Percentiles rank a stretch among this genome's conserved stretches.
These are phyloP conservation scores for Cryptocephalus primarius DNA, from an alignment of 2,888 invertebrate species.

Conservation along the genomic window DNA sequence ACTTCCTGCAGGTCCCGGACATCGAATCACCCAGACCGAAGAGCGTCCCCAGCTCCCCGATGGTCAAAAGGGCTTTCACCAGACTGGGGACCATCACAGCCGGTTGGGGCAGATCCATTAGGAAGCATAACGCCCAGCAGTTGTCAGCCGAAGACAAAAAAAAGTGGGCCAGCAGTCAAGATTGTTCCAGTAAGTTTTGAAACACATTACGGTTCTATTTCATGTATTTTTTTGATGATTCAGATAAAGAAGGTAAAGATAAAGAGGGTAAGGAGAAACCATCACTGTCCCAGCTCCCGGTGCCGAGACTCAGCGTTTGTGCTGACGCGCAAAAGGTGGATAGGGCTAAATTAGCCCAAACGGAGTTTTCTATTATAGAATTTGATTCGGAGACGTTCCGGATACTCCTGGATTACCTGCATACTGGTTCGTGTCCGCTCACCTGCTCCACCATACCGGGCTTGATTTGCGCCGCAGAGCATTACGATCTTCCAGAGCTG, in stretches of 20 bases:
- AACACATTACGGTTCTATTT: no score
- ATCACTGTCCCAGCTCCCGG: constrained; percentile 61
- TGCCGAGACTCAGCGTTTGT: constrained; percentile 82
- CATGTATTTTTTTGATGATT: constrained; percentile 10
- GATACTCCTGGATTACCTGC: constrained; percentile 80
- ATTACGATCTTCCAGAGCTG: constrained; percentile 85
- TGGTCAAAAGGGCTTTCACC: constrained; percentile 89
- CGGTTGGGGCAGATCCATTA: constrained; percentile 80
- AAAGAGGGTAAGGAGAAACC: constrained; percentile 69
- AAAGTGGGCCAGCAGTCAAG: constrained; percentile 78
- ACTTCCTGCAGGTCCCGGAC: constrained; percentile 78
- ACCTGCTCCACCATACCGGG: constrained; percentile 90
- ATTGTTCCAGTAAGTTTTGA: constrained; percentile 70
- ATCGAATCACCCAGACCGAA: constrained; percentile 82
- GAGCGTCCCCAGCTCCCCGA: constrained; percentile 87
- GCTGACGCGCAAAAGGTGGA: constrained; percentile 92
- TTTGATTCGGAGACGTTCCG: constrained; percentile 91
- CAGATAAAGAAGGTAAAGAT: constrained; percentile 72
- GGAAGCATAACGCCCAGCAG: constrained; percentile 71
- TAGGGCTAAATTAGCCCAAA: constrained; percentile 81
- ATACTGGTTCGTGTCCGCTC: constrained; percentile 84
- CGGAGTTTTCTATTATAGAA: constrained; percentile 91
- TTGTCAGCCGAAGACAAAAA: constrained; percentile 84
- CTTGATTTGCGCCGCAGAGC: constrained; percentile 87
- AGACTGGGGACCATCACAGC: constrained; percentile 81